Percentiles rank a stretch among this genome's conserved stretches.
Evolutionary conservation across 2,113 vertebrate species (phyloP).

Genomic region (Scartelaos histophorus): DNA sequence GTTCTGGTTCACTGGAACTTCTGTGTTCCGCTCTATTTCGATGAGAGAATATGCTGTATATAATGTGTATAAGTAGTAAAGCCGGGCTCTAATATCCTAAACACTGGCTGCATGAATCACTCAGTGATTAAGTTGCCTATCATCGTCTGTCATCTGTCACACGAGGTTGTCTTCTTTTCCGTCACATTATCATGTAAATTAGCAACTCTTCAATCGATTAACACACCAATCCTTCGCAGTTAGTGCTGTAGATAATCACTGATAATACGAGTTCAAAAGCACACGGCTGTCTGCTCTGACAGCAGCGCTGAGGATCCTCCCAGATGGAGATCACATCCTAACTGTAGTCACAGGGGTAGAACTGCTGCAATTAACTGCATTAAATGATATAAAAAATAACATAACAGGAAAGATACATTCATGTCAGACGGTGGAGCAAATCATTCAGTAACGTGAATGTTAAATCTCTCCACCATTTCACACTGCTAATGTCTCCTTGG

Average conservation of each 20-base stretch:
- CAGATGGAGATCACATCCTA: slow-evolving; percentile 9
- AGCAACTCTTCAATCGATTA: slow-evolving; percentile 71
- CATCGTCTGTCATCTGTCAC: slow-evolving; percentile 69
- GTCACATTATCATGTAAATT: slow-evolving; percentile 70
- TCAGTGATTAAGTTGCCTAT: slow-evolving; percentile 66
- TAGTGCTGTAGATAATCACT: slow-evolving; percentile 64
- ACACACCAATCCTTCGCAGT: slow-evolving; percentile 68
- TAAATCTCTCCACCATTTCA: too few species aligned
- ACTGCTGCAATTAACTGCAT: background rate
- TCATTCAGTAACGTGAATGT: background rate
- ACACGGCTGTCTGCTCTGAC: slow-evolving; percentile 36
- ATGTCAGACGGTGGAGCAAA: background rate
- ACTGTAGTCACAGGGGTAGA: background rate
- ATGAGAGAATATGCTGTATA: background rate
- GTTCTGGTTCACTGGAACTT: background rate
- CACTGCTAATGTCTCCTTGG: too few species aligned
- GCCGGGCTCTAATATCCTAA: slow-evolving; percentile 7
- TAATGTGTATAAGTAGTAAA: slow-evolving; percentile 4
- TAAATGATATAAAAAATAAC: background rate
- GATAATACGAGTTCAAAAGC: slow-evolving; percentile 55
- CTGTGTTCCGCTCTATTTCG: slow-evolving; percentile 1
- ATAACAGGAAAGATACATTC: background rate
- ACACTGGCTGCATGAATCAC: slow-evolving; percentile 51
- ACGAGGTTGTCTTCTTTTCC: slow-evolving; percentile 54
- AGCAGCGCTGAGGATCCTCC: slow-evolving; percentile 26